These are phyloP conservation scores for Paradoxurus hermaphroditus DNA, from an alignment of 2,113 vertebrate genomes.

Conservation along the genomic window DNA sequence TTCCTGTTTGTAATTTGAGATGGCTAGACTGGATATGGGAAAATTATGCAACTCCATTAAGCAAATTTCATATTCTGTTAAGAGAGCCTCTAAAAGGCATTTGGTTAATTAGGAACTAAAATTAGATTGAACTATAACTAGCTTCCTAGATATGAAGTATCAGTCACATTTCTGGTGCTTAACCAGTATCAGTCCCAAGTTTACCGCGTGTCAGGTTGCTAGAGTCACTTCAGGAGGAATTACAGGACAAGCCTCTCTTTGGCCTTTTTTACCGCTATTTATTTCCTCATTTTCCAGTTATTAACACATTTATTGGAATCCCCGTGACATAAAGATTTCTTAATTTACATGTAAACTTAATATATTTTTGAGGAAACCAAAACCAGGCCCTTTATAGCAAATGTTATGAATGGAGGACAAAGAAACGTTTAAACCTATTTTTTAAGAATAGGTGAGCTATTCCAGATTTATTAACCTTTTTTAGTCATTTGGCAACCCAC, in stretches of 20 bases:
- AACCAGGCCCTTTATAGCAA: not conserved
- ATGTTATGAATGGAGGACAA: not conserved
- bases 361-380: constrained; percentile 4
- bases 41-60: constrained; percentile 23
- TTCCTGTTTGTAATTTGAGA: not conserved
- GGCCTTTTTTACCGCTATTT: not conserved
- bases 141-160: not conserved
- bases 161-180: not conserved
- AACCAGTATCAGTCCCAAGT: not conserved
- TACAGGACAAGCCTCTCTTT: not conserved
- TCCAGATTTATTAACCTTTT: constrained; percentile 13
- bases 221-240: not conserved
- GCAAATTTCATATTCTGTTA: not conserved
- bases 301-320: not conserved
- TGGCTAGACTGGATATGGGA: not conserved
- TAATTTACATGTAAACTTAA: not conserved
- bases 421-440: constrained; percentile 5
- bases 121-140: not conserved
- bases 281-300: constrained; percentile 7
- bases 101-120: constrained; percentile 29
- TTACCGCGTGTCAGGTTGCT: not conserved
- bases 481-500: not conserved
- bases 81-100: not conserved
- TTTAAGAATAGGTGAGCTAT: not conserved
- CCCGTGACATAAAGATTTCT: constrained; percentile 31